Evolutionary conservation across 2,888 invertebrate genomes (phyloP), one percentile per base, ranked within the genome.

Genomic region (Incurvaria masculella): DNA sequence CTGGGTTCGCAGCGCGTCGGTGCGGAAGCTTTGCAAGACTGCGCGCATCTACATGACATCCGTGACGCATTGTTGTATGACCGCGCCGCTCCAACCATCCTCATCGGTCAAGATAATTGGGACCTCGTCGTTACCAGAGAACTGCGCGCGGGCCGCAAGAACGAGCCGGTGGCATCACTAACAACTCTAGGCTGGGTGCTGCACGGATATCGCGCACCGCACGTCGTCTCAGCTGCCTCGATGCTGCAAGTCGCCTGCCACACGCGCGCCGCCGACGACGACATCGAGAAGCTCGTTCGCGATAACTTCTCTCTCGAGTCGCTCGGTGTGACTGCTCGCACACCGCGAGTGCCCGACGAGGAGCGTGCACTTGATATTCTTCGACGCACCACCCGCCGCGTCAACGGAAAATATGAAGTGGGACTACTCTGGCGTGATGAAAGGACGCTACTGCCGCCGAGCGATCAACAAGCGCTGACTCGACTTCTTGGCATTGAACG

Each of bases 391-490:
- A 52, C 50, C 1, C 16, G 16, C 2, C 26, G 26, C 20, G 26
- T 40, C 6, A 44, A 46, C 1, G 53, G 52, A 4, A 26, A 46
- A 2, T 56, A 42, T 41, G 52, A 55, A 27, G 38, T 48, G 0
- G 48, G 51, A 1, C 47, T 53, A 1, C 42, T 53, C 14, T 54
- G 55, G 53, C 51, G 47, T 33, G 21, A 33, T 0, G 52, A 55
- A 1, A 23, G 50, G 8, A 19, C 23, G 1, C 14, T 16, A 4
- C 20, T 55, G 18, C 53, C 55, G 0, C 26, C 47, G n/a, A 53
- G 46, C 23, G 51, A 42, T 18, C 23, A 45, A 0, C 14, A 27
- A 2, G 47, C 56, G 0, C 1, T 47, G 6, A 46, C 40, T 2
- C 46, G 55, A 2, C 47, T 53, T 0, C 1, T 4, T 0, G 11